Percentiles rank a stretch among this genome's conserved stretches.
These are phyloP conservation scores for Silurus glanis DNA, from an alignment of 2,113 vertebrate genomes.

Conservation along the genomic window DNA sequence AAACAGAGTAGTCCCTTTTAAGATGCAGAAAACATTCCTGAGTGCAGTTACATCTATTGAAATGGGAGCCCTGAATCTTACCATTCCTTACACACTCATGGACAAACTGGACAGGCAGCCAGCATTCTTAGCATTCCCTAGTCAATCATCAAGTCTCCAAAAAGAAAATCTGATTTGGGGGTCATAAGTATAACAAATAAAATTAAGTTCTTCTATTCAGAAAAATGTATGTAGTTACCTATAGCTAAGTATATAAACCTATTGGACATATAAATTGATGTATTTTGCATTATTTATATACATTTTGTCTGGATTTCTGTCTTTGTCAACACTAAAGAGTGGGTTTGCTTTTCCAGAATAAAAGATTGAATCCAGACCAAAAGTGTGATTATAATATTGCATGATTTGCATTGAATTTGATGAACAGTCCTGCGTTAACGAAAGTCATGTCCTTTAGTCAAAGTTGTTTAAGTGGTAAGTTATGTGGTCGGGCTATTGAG, in stretches of 20 bases:
- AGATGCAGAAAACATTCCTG: slow-evolving; percentile 62
- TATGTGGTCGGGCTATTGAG: neutral
- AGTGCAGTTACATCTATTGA: slow-evolving; percentile 71
- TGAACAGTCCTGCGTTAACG: neutral
- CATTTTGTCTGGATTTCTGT: neutral
- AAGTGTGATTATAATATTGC: neutral
- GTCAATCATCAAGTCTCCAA: slow-evolving; percentile 61
- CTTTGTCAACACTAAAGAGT: neutral
- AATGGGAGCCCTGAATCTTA: slow-evolving; percentile 66
- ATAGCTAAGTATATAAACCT: neutral
- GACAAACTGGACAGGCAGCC: slow-evolving; percentile 63
- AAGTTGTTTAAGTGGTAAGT: neutral
- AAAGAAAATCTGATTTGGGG: slow-evolving; percentile 62
- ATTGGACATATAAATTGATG: neutral
- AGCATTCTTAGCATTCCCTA: slow-evolving; percentile 76
- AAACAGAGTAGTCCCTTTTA: neutral
- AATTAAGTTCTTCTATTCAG: slow-evolving; percentile 28
- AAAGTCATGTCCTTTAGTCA: neutral
- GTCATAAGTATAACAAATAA: slow-evolving; percentile 56
- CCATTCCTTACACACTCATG: slow-evolving; percentile 57
- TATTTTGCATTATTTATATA: neutral
- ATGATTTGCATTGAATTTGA: neutral
- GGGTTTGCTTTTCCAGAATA: neutral
- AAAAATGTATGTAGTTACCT: neutral
- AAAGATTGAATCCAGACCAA: neutral